These are phyloP conservation scores for Hydropsyche betteni DNA, from an alignment of 2,888 invertebrate species.

Conservation along the genomic window DNA sequence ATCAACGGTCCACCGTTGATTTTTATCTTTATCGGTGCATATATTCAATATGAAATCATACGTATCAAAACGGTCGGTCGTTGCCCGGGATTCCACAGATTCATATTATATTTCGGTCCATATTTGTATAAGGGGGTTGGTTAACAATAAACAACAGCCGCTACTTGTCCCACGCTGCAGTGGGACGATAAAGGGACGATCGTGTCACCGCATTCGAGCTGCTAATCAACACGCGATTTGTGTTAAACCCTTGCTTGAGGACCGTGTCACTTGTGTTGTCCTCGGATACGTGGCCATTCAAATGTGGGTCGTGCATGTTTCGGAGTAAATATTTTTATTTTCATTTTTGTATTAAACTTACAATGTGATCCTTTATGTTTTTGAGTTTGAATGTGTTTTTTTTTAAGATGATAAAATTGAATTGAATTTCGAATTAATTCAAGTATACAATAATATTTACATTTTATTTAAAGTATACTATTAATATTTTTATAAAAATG, in stretches of 20 bases:
- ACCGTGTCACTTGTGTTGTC: constrained; percentile 9
- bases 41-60: too few species aligned
- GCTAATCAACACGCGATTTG: constrained; percentile 6
- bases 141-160: background rate
- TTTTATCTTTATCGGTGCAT: too few species aligned
- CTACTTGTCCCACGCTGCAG: constrained; percentile 10
- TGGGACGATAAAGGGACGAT: constrained; percentile 11
- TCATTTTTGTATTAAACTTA: too few species aligned
- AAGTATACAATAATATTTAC: too few species aligned
- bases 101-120: background rate
- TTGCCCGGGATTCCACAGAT: background rate
- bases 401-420: too few species aligned
- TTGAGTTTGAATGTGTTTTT: too few species aligned
- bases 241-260: constrained; percentile 19
- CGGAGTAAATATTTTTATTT: background rate
- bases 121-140: constrained; percentile 1
- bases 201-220: constrained; percentile 17
- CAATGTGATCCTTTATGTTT: too few species aligned
- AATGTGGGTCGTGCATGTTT: background rate
- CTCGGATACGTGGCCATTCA: background rate
- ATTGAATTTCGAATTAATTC: too few species aligned
- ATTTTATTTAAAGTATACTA: too few species aligned
- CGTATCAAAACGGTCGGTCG: background rate
- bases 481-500: too few species aligned
- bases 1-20: too few species aligned